A percentile compares a stretch with the other conserved stretches of the same genome.
These are phyloP conservation scores for Polylopha cassiicola DNA, from an alignment of 2,888 invertebrate genomes.

Conservation along the genomic window DNA sequence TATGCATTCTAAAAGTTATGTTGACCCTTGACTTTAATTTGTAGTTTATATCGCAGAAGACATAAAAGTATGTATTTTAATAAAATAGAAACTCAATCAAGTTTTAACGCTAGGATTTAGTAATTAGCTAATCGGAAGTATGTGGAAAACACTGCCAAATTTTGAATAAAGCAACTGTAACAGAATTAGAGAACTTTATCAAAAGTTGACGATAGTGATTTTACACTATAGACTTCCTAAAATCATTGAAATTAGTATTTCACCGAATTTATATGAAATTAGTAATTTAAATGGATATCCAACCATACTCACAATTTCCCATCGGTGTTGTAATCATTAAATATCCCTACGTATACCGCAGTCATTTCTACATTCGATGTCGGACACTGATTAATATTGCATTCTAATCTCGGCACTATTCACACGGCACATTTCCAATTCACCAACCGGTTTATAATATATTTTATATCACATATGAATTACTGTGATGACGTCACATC, in stretches of 20 bases:
- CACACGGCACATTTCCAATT: slow-evolving; percentile 12
- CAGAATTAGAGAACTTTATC: no score
- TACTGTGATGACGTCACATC: slow-evolving; percentile 23
- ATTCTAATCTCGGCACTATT: neutral
- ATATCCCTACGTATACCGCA: slow-evolving; percentile 45
- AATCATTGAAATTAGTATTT: no score
- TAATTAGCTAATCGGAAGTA: no score
- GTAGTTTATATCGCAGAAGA: no score
- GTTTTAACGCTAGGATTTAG: no score
- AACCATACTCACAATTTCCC: slow-evolving; percentile 68
- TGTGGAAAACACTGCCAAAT: no score
- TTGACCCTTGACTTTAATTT: slow-evolving; percentile 13
- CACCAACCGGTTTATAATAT: neutral
- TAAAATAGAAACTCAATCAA: no score
- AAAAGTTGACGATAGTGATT: no score
- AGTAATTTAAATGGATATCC: neutral
- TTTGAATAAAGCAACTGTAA: no score
- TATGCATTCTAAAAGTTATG: slow-evolving; percentile 1
- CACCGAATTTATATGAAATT: no score
- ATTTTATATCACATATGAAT: slow-evolving; percentile 25
- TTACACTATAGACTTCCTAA: no score
- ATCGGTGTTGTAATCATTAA: slow-evolving; percentile 60
- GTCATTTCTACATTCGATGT: slow-evolving; percentile 61
- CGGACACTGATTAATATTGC: slow-evolving; percentile 25
- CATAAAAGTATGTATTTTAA: no score